A percentile compares a stretch with the other conserved stretches of the same genome.
phyloP scores from a whole-genome alignment of 2,113 vertebrate species.

The Antennarius striatus region DNA sequence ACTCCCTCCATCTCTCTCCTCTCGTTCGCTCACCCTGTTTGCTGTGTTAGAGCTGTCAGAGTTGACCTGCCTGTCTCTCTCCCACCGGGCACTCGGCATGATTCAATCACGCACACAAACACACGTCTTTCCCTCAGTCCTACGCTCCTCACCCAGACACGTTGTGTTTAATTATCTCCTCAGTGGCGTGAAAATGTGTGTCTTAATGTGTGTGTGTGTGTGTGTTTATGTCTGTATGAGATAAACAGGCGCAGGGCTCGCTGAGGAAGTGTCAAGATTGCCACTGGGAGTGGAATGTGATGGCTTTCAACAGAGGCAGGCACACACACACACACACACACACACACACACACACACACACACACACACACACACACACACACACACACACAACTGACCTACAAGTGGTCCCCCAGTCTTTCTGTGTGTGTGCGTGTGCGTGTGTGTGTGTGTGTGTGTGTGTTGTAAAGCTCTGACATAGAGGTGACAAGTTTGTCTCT shows the following conservation, averaged over 20 bases:
- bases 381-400: no score
- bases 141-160: conserved; percentile 42
- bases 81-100: conserved; percentile 67
- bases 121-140: conserved; percentile 45
- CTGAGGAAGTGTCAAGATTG: conserved; percentile 61
- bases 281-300: conserved; percentile 57
- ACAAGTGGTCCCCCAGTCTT: no score
- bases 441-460: no score
- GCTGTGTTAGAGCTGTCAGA: conserved; percentile 71
- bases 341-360: conserved; percentile 19
- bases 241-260: conserved; percentile 55
- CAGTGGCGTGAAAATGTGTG: conserved; percentile 57
- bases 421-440: neutral
- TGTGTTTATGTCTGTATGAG: conserved; percentile 20
- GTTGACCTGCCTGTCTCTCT: conserved; percentile 76
- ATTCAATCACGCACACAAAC: conserved; percentile 52
- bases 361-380: conserved; percentile 18
- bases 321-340: conserved; percentile 11
- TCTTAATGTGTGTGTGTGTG: neutral
- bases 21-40: conserved; percentile 42
- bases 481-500: conserved; percentile 53
- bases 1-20: conserved; percentile 10
- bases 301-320: conserved; percentile 43
- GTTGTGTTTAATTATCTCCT: conserved; percentile 77
- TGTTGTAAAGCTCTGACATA: conserved; percentile 28